A percentile compares a stretch with the other conserved stretches of the same genome.
phyloP scores from a whole-genome alignment of 2,888 invertebrate genomes.

The Hipparchia sbordonii region DNA sequence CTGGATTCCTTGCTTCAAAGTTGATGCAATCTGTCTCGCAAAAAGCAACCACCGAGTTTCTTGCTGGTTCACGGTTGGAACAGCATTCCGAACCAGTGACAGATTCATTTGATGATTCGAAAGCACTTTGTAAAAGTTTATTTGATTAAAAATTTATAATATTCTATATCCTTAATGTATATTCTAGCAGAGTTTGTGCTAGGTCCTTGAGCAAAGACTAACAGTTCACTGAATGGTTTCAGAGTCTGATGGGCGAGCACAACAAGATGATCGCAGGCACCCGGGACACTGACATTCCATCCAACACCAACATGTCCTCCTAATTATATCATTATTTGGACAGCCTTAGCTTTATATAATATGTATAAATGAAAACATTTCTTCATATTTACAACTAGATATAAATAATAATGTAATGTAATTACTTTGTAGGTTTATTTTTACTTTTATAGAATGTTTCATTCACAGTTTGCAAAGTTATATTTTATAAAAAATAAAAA shows the following conservation, averaged over 20 bases:
- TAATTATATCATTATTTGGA: neutral
- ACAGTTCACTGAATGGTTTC: slow-evolving; percentile 36
- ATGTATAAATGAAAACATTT: neutral
- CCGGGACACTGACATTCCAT: slow-evolving; percentile 48
- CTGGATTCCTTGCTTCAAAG: too few relatives aligned
- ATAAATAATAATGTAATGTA: slow-evolving; percentile 1
- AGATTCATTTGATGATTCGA: too few relatives aligned
- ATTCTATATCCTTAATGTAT: too few relatives aligned
- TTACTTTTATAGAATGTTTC: slow-evolving; percentile 19
- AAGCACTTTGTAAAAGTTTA: too few relatives aligned
- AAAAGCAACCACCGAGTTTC: too few relatives aligned
- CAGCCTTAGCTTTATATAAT: neutral
- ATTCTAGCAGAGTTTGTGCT: too few relatives aligned
- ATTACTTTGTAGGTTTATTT: slow-evolving; percentile 20
- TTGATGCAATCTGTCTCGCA: too few relatives aligned
- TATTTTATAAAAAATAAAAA: slow-evolving; percentile 15
- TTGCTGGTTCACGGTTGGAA: too few relatives aligned
- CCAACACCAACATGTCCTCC: neutral
- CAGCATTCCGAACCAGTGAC: too few relatives aligned
- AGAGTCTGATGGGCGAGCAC: slow-evolving; percentile 83
- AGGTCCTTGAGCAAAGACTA: neutral
- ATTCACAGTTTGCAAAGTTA: slow-evolving; percentile 7
- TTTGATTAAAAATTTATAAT: too few relatives aligned
- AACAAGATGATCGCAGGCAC: slow-evolving; percentile 75
- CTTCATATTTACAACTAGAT: neutral